Base-by-base conservation (phyloP, 2,888 invertebrate genomes). In the Rhyacophila evoluta region DNA sequence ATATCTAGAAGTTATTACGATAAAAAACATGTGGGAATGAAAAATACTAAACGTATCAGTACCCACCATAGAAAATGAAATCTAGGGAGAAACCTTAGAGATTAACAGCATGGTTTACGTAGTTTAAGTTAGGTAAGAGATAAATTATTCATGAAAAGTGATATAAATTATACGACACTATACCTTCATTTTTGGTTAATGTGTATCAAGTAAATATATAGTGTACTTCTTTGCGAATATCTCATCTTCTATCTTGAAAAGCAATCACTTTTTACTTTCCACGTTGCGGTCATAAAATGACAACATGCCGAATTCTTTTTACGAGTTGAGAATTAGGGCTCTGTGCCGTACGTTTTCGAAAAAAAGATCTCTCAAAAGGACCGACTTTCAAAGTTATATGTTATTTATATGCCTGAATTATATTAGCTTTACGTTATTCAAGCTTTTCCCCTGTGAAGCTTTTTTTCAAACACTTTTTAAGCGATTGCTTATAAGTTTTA, bases 211-310 rank as follows among this genome's bases (percentile, higher is more conserved):
- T 33, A 33, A 33, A n/a, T n/a, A n/a, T 33, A 33, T 33, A 6
- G 29, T 6, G 6, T 4, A 6, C 29, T 6, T 33, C 29, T 33
- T 33, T 33, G 29, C 29, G 29, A 55, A 55, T 55, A 55, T 8
- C 55, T 55, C 55, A 55, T 55, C 55, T 19, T 55, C 55, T 33
- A 33, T 33, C 29, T 33, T 5, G 15, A 5, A 55, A 55, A 55
- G 55, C 55, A 55, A 55, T 55, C 55, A 25, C 55, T 55, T 55
- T 55, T 55, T 55, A 55, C 19, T 19, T 19, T 55, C 19, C 55
- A 55, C 55, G 55, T 19, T 55, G 25, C 55, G 55, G 19, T 55
- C 55, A 19, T 55, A 55, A 55, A 55, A 19, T 55, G 55, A 6
- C 55, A 19, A 55, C 10, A 55, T 55, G 19, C 19, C 19, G 55